Percentiles rank a stretch among this genome's conserved stretches.
These are phyloP conservation scores for Sebastes kiyomatsui DNA, from an alignment of 2,797 vertebrate species.

Conservation along the genomic window DNA sequence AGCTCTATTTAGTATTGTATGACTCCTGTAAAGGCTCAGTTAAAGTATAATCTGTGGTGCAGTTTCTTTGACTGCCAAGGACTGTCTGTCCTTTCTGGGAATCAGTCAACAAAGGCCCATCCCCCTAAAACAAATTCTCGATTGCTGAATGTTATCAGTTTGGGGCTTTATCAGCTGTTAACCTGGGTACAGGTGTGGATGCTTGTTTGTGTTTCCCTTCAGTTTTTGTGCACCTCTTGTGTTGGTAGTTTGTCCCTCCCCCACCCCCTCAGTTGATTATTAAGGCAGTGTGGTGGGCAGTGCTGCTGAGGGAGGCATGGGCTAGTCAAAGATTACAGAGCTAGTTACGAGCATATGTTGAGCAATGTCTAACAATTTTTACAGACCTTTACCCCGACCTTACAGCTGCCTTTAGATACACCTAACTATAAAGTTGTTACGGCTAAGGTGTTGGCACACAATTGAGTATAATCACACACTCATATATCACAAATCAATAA, in stretches of 20 bases:
- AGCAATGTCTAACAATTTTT: neutral
- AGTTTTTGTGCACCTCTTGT: neutral
- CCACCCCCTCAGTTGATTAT: neutral
- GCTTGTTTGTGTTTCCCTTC: neutral
- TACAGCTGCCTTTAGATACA: neutral
- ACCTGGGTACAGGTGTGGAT: neutral
- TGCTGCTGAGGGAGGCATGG: neutral
- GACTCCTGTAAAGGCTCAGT: neutral
- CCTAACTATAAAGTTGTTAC: neutral
- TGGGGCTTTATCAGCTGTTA: neutral
- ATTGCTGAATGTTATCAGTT: neutral
- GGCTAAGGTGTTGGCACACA: neutral
- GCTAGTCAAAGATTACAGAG: slow-evolving; percentile 1
- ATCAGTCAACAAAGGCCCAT: neutral
- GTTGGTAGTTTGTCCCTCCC: neutral
- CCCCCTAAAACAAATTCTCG: neutral
- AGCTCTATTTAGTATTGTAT: neutral
- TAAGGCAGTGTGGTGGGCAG: neutral
- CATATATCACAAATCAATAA: neutral
- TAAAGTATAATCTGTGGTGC: neutral
- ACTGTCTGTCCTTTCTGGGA: neutral
- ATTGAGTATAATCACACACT: neutral
- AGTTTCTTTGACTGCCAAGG: neutral
- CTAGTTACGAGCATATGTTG: neutral
- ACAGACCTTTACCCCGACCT: neutral